Conservation (phyloP, 2,797 vertebrate species). For the Melanotaenia parkinsoni region DNA sequence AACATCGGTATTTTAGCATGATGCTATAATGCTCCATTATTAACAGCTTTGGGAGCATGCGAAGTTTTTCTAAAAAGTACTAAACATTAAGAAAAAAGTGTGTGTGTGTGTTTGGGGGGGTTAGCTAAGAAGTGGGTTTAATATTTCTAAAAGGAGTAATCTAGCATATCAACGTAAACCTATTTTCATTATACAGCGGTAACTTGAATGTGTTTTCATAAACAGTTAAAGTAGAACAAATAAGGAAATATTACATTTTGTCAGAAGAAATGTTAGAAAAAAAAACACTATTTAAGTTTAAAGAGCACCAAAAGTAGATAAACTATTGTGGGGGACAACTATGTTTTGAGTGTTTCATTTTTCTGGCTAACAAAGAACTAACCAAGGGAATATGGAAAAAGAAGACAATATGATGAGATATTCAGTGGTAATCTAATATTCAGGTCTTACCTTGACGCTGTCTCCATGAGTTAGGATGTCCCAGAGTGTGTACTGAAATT, state of each 20-base stretch:
- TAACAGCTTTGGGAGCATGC: not conserved
- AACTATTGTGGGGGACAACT: not conserved
- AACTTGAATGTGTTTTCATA: not conserved
- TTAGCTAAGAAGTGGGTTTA: no score
- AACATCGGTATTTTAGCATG: not conserved
- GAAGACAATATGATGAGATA: not conserved
- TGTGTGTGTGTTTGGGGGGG: not conserved
- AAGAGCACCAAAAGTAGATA: not conserved
- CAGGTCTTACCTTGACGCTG: conserved; percentile 66
- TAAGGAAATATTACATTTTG: not conserved
- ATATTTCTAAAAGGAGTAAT: no score
- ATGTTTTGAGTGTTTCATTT: no score
- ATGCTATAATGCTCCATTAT: not conserved
- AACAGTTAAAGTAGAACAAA: not conserved
- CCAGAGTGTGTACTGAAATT: conserved; percentile 73
- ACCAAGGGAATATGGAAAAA: not conserved
- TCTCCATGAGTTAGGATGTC: conserved; percentile 62
- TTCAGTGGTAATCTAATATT: not conserved
- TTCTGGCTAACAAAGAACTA: not conserved
- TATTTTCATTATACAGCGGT: not conserved
- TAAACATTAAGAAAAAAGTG: not conserved
- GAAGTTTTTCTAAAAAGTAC: conserved; percentile 1
- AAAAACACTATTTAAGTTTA: not conserved
- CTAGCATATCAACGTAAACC: not conserved
- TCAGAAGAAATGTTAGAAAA: not conserved